Percentiles rank a stretch among this genome's conserved stretches.
Evolutionary conservation across 1,140 invertebrate genomes (phyloP).

Genomic region (Megathymus violae): DNA sequence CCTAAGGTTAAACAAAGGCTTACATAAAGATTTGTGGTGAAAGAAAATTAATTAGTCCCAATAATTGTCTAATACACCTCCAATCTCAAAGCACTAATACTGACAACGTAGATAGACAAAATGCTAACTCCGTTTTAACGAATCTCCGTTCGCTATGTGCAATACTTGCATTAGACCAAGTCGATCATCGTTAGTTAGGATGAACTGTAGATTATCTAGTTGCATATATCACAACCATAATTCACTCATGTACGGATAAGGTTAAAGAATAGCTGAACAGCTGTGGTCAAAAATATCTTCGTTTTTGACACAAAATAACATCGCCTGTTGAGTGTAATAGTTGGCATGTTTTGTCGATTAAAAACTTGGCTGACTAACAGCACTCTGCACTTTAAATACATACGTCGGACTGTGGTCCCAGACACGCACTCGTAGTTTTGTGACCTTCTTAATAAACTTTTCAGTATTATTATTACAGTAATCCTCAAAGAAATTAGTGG

Average conservation of each 20-base stretch:
- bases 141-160: conserved; percentile 62
- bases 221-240: conserved; percentile 35
- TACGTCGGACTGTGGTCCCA: conserved; percentile 56
- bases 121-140: conserved; percentile 37
- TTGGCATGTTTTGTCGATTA: conserved; percentile 68
- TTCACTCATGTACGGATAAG: conserved; percentile 35
- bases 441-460: conserved; percentile 71
- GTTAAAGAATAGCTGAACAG: conserved; percentile 40
- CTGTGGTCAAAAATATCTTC: conserved; percentile 63
- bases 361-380: conserved; percentile 75
- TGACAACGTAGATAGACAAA: conserved; percentile 56
- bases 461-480: conserved; percentile 78
- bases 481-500: conserved; percentile 76
- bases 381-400: conserved; percentile 71
- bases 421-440: conserved; percentile 72
- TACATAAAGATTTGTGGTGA: conserved; percentile 61
- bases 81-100: conserved; percentile 49
- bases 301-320: conserved; percentile 67
- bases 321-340: conserved; percentile 66
- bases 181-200: conserved; percentile 18
- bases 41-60: conserved; percentile 41
- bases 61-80: conserved; percentile 50
- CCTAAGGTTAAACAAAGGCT: conserved; percentile 75
- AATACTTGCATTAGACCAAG: conserved; percentile 55
- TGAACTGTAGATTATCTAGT: conserved; percentile 20